These are phyloP conservation scores for Gymnocypris eckloni DNA, from an alignment of 2,797 vertebrate genomes.

Conservation along the genomic window DNA sequence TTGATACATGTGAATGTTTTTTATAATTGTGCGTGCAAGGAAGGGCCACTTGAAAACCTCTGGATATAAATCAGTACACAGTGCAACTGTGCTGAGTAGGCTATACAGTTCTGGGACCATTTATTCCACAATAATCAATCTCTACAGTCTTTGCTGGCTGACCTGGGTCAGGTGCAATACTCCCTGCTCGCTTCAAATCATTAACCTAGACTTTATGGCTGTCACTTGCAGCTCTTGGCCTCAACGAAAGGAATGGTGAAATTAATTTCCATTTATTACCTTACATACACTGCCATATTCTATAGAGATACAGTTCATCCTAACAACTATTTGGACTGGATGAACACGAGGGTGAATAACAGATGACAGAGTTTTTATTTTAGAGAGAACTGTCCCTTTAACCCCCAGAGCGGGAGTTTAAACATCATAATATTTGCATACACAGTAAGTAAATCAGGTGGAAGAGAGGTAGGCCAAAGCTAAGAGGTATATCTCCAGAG, in stretches of 20 bases:
- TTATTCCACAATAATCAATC: slow-evolving; percentile 26
- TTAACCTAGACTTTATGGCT: slow-evolving; percentile 43
- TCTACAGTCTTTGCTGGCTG: not conserved
- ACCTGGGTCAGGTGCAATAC: slow-evolving; percentile 21
- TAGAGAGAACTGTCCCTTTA: not conserved
- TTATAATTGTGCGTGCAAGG: not conserved
- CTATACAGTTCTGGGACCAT: not conserved
- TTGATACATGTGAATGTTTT: slow-evolving; percentile 57
- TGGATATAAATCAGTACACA: slow-evolving; percentile 17
- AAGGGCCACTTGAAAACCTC: not conserved
- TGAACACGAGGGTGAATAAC: not conserved
- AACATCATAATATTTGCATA: slow-evolving; percentile 32
- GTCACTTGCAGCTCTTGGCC: slow-evolving; percentile 56
- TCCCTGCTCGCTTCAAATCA: slow-evolving; percentile 2
- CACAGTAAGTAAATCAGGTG: slow-evolving; percentile 26
- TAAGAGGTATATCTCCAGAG: slow-evolving; percentile 51
- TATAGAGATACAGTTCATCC: not conserved
- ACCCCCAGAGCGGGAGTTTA: not conserved
- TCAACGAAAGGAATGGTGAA: slow-evolving; percentile 43
- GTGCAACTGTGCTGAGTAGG: slow-evolving; percentile 10
- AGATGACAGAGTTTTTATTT: not conserved
- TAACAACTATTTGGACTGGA: not conserved
- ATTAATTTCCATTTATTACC: not conserved
- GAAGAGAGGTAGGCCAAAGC: slow-evolving; percentile 19
- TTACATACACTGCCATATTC: not conserved